These are phyloP conservation scores for Gobiocypris rarus DNA, from an alignment of 2,113 vertebrate species.

Conservation along the genomic window DNA sequence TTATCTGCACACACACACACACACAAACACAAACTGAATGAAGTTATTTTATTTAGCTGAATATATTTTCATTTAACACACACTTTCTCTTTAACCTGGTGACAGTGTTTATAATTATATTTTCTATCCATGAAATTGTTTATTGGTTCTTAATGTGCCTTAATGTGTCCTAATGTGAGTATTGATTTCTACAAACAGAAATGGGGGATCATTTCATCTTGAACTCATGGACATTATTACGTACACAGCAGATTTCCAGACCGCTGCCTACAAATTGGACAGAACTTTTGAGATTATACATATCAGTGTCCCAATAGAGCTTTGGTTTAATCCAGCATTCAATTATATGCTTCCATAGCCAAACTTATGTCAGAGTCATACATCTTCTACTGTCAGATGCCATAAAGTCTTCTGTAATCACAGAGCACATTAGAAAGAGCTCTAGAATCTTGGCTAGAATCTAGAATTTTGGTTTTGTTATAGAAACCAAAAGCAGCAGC, in stretches of 20 bases:
- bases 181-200: constrained; percentile 56
- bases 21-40: neutral
- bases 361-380: constrained; percentile 24
- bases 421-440: neutral
- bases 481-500: constrained; percentile 13
- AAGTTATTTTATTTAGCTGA: neutral
- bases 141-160: constrained; percentile 22
- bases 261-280: constrained; percentile 55
- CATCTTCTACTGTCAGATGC: constrained; percentile 18
- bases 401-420: constrained; percentile 26
- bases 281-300: constrained; percentile 34
- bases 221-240: constrained; percentile 58
- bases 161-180: constrained; percentile 21
- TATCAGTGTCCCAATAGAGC: constrained; percentile 17
- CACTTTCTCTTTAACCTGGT: constrained; percentile 27
- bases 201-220: constrained; percentile 61
- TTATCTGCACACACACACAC: neutral
- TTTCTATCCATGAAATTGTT: constrained; percentile 47
- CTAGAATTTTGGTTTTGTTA: neutral
- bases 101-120: constrained; percentile 42
- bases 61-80: neutral
- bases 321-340: constrained; percentile 1
- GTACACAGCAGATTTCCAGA: constrained; percentile 53
- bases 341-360: constrained; percentile 24
- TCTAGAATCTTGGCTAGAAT: constrained; percentile 9